Conservation (phyloP, 1,140 invertebrate genomes). For the Carposina sasakii region DNA sequence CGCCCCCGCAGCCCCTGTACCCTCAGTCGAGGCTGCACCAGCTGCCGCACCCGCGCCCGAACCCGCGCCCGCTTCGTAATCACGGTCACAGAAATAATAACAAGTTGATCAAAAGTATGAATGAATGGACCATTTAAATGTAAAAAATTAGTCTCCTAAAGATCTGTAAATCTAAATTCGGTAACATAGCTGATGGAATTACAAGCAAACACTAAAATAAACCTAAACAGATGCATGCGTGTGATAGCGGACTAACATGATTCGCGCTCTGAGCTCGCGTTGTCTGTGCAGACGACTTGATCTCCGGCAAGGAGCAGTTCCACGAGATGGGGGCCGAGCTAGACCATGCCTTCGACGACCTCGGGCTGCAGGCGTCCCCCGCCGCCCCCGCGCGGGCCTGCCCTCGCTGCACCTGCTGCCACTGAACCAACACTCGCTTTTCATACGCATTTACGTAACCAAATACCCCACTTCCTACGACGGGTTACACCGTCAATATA, state of each 20-base stretch:
- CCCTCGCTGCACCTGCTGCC: slow-evolving; percentile 49
- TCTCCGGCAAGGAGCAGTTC: slow-evolving; percentile 98
- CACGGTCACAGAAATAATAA: too few relatives aligned
- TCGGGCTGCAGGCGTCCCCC: slow-evolving; percentile 64
- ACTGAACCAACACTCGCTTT: slow-evolving; percentile 34
- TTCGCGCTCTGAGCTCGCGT: slow-evolving; percentile 15
- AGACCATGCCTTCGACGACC: slow-evolving; percentile 95
- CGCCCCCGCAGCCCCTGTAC: slow-evolving; percentile 13
- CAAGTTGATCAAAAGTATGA: too few relatives aligned
- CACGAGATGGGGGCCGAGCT: slow-evolving; percentile 97
- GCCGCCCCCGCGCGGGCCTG: slow-evolving; percentile 5
- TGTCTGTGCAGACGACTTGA: slow-evolving; percentile 93
- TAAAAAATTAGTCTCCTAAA: not conserved
- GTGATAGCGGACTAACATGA: slow-evolving; percentile 25
- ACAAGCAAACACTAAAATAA: not conserved
- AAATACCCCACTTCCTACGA: too few relatives aligned
- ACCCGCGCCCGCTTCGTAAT: slow-evolving; percentile 15
- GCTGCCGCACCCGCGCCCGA: slow-evolving; percentile 15
- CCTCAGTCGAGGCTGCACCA: too few relatives aligned
- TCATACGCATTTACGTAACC: slow-evolving; percentile 52
- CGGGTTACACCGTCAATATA: too few relatives aligned
- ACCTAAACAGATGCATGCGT: slow-evolving; percentile 28
- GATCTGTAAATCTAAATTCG: not conserved
- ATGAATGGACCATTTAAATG: not conserved
- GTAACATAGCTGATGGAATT: slow-evolving; percentile 65